Base-by-base conservation (phyloP, 1,140 invertebrate species). In the Dinoponera quadriceps region DNA sequence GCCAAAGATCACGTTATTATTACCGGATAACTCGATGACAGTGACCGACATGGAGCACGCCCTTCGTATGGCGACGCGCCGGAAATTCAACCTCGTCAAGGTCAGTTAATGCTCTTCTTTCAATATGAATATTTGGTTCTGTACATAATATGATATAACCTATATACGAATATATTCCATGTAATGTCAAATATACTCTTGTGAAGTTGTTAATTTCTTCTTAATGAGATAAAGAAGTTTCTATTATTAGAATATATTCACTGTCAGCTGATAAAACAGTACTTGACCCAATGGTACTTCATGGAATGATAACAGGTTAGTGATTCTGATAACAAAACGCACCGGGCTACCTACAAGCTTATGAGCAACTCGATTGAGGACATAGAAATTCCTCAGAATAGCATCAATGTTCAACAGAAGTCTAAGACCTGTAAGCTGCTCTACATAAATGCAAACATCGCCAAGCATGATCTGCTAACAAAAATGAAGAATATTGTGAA, bases 401-500 rank as follows among this genome's bases (percentile, higher is more conserved):
- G 0, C 16, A 1, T 16, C 11, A 3, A 33, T 3, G 4, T 5
- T 0, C n/a, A 0, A 4, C 9, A 69, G 0, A 62, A 55, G 11
- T 44, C 5, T 1, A 84, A 74, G 1, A 0, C 0, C 1, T 0
- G 0, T 27, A 88, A 88, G 1, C 0, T 80, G 0, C 44, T 86
- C 1, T 22, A 16, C 9, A 16, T 88, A 27, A 29, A 60, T 3
- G 9, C 44, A 7, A 71, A 74, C 1, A 88, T 88, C 5, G 3
- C 9, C 0, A 2, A 75, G 0, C 20, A 86, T n/a, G 87, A 89
- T n/a, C 25, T 88, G 5, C 0, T 25, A 25, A 95, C 94, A 14
- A 94, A 95, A 69, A 85, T 96, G 0, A 96, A 95, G 77, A 96
- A 96, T 88, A 95, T 96, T 33, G 75, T 90, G n/a, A 96, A 96